phyloP scores from a whole-genome alignment of 37 sponge, comb jelly and placozoan genomes.

The Dysidea cf. avara region DNA sequence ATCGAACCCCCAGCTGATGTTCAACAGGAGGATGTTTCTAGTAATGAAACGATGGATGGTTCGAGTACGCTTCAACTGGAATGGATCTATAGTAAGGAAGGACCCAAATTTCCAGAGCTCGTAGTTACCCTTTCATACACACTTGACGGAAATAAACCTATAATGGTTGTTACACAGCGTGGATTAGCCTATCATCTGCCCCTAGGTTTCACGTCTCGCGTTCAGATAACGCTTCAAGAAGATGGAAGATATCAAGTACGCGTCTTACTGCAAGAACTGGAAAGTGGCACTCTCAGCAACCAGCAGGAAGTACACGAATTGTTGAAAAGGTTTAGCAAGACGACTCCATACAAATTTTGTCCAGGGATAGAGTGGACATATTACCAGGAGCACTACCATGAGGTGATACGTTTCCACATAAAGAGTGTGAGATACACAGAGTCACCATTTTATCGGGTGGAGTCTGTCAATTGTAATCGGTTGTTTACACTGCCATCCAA shows the following conservation, averaged over 20 bases:
- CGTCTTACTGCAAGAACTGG: slow-evolving; percentile 19
- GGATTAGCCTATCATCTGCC: too few species aligned
- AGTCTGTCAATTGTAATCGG: slow-evolving; percentile 1
- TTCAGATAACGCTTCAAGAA: too few species aligned
- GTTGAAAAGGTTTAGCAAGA: slow-evolving; percentile 1
- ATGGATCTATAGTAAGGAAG: too few species aligned
- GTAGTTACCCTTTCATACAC: too few species aligned
- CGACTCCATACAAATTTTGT: slow-evolving; percentile 32
- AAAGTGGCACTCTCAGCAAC: slow-evolving; percentile 17
- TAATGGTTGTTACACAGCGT: too few species aligned
- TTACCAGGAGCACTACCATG: slow-evolving; percentile 9
- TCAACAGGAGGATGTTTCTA: too few species aligned
- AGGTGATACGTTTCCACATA: slow-evolving; percentile 27
- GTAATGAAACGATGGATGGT: too few species aligned
- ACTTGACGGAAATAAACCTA: too few species aligned
- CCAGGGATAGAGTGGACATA: slow-evolving; percentile 16
- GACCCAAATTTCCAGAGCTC: too few species aligned
- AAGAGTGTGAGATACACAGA: slow-evolving; percentile 20
- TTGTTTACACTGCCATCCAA: neutral
- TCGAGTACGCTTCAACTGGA: too few species aligned
- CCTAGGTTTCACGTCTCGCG: too few species aligned
- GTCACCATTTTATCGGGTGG: slow-evolving; percentile 1
- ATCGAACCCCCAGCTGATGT: too few species aligned
- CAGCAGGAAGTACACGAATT: slow-evolving; percentile 5
- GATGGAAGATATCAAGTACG: slow-evolving; percentile 19